A percentile compares a stretch with the other conserved stretches of the same genome.
Evolutionary conservation across 2,888 invertebrate species (phyloP).

Genomic region (Panopea generosa): DNA sequence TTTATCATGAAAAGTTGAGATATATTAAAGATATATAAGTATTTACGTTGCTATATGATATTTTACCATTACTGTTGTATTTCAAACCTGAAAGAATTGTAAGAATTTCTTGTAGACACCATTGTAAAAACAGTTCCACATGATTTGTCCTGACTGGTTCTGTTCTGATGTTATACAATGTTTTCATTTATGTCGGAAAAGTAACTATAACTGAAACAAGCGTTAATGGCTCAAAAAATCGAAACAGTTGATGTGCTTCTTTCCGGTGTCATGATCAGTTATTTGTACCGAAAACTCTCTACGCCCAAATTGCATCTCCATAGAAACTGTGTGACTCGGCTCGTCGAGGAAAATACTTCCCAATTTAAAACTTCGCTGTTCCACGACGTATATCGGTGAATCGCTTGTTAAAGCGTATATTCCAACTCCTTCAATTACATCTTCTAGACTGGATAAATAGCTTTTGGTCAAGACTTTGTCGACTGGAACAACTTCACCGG

Average conservation of each 20-base stretch:
- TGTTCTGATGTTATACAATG: too few species aligned
- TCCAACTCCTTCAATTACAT: slow-evolving; percentile 18
- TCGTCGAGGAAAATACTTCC: slow-evolving; percentile 43
- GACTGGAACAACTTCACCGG: slow-evolving; percentile 30
- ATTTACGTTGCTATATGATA: too few species aligned
- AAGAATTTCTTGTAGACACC: too few species aligned
- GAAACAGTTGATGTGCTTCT: slow-evolving; percentile 26
- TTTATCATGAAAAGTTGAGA: too few species aligned
- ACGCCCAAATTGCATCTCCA: slow-evolving; percentile 47
- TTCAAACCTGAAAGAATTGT: too few species aligned
- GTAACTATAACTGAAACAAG: too few species aligned
- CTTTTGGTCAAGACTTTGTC: slow-evolving; percentile 15
- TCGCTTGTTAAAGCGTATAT: slow-evolving; percentile 35
- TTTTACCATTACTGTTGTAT: too few species aligned
- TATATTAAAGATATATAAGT: too few species aligned
- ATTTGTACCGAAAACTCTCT: slow-evolving; percentile 49
- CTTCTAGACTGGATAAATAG: slow-evolving; percentile 3
- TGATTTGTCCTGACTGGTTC: too few species aligned
- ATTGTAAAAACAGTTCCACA: too few species aligned
- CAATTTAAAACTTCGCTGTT: slow-evolving; percentile 27
- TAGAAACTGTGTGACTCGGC: slow-evolving; percentile 25
- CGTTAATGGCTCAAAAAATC: slow-evolving; percentile 49
- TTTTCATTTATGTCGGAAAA: too few species aligned
- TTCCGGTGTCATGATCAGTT: slow-evolving; percentile 19
- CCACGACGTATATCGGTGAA: slow-evolving; percentile 34